Conservation (phyloP, 1,140 invertebrate species). For the Elymnias hypermnestra region DNA sequence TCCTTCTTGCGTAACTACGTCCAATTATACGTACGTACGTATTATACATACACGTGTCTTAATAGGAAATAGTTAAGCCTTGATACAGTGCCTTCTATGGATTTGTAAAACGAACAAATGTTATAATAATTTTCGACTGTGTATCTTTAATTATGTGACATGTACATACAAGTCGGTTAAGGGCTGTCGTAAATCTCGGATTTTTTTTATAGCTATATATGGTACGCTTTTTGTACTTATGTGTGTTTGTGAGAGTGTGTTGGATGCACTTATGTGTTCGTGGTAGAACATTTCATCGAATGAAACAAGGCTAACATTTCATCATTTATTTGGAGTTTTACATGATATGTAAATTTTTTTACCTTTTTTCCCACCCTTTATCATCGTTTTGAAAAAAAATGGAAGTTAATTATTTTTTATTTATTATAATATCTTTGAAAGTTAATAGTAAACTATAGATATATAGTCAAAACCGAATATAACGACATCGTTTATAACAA, state of each 20-base stretch:
- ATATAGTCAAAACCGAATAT: no score
- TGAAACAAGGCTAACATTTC: slow-evolving; percentile 17
- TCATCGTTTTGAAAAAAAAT: no score
- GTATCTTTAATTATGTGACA: background rate
- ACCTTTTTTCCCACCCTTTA: background rate
- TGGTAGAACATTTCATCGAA: slow-evolving; percentile 20
- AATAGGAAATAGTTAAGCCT: slow-evolving; percentile 21
- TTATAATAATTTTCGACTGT: background rate
- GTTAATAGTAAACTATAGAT: no score
- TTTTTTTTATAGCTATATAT: slow-evolving; percentile 27
- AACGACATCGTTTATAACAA: no score
- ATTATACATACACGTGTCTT: background rate
- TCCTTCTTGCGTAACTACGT: no score
- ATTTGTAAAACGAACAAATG: background rate
- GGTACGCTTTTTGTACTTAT: slow-evolving; percentile 65
- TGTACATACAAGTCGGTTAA: slow-evolving; percentile 9
- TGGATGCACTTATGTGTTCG: slow-evolving; percentile 47
- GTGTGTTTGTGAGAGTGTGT: slow-evolving; percentile 32
- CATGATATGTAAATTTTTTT: background rate
- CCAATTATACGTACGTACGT: no score
- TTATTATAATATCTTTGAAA: no score
- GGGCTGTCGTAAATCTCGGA: slow-evolving; percentile 51
- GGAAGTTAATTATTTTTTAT: background rate
- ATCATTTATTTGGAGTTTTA: background rate
- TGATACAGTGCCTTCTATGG: slow-evolving; percentile 31